These are phyloP conservation scores for Ecliptopera silaceata DNA, from an alignment of 2,888 invertebrate genomes.

Conservation along the genomic window DNA sequence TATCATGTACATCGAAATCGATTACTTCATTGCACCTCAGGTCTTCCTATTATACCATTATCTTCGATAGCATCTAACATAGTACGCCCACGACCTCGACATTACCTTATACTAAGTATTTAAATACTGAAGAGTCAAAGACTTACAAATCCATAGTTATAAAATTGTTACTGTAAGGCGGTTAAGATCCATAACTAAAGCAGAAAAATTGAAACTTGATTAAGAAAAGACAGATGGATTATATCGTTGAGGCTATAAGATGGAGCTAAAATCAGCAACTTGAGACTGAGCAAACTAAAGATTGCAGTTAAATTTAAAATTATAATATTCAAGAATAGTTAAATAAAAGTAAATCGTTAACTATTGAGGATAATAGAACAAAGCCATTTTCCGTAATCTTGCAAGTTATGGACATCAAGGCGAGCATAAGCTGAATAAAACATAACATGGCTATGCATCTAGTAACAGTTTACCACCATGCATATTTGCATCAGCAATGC, in stretches of 20 bases:
- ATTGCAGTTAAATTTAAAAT: no score
- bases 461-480: constrained; percentile 43
- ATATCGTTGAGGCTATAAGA: no score
- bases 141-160: neutral
- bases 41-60: constrained; percentile 62
- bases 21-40: constrained; percentile 48
- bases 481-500: constrained; percentile 53
- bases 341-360: neutral
- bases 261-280: no score
- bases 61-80: constrained; percentile 55
- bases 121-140: constrained; percentile 13
- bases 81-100: constrained; percentile 49
- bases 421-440: constrained; percentile 37
- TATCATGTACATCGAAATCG: constrained; percentile 43
- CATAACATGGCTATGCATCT: constrained; percentile 42
- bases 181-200: no score
- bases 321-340: no score
- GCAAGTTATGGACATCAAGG: constrained; percentile 35
- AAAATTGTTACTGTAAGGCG: neutral
- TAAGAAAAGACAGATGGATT: no score
- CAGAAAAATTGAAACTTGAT: no score
- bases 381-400: constrained; percentile 27
- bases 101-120: constrained; percentile 21
- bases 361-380: constrained; percentile 13
- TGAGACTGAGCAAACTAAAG: no score